A percentile compares a stretch with the other conserved stretches of the same genome.
phyloP scores from a whole-genome alignment of 2,113 vertebrate genomes.

The Numenius arquata region DNA sequence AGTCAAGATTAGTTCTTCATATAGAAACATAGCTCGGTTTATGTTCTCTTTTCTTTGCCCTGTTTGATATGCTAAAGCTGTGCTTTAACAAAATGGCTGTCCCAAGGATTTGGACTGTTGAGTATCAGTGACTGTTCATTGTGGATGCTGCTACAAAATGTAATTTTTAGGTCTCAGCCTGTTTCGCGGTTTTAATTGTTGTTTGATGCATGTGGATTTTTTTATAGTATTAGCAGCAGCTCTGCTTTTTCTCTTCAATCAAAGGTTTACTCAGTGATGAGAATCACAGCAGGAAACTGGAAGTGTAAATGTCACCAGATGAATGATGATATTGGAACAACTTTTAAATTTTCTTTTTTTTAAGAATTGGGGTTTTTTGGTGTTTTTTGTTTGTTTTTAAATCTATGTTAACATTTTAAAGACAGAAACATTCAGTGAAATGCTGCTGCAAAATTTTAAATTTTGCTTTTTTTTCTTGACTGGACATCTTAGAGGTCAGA shows the following conservation, averaged over 20 bases:
- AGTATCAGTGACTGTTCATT: neutral
- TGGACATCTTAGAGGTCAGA: neutral
- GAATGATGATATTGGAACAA: neutral
- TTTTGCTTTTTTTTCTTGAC: neutral
- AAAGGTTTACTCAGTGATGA: neutral
- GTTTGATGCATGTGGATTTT: neutral
- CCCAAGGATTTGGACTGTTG: neutral
- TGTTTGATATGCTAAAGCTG: neutral
- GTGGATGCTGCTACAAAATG: neutral
- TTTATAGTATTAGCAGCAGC: neutral
- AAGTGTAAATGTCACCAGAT: neutral
- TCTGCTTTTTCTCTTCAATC: neutral
- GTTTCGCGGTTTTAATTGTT: neutral
- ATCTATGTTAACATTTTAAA: too few species aligned
- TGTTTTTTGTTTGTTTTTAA: neutral
- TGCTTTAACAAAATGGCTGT: neutral
- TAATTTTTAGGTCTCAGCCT: neutral
- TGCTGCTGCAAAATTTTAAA: neutral
- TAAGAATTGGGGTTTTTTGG: neutral
- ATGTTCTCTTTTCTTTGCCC: neutral
- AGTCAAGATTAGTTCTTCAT: neutral
- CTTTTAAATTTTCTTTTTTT: neutral
- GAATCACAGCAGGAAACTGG: neutral
- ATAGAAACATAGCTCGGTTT: neutral
- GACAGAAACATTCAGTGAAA: neutral